Evolutionary conservation across 2,888 invertebrate species (phyloP).

Genomic region (Coelopa pilipes): DNA sequence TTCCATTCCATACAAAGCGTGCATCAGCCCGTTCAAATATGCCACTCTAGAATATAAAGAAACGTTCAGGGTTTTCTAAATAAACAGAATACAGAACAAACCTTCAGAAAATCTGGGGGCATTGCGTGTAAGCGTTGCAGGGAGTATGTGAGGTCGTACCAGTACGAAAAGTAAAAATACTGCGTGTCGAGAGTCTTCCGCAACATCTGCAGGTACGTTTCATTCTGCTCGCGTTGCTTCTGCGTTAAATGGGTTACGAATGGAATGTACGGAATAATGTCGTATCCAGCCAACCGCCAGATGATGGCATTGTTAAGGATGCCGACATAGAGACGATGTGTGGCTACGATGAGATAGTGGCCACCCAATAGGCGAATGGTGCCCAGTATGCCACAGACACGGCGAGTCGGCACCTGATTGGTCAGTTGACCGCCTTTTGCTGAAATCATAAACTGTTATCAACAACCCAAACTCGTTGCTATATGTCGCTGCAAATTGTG

Average conservation of each 20-base stretch:
- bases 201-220: slow-evolving; percentile 85
- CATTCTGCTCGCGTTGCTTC: slow-evolving; percentile 86
- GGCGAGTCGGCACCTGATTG: slow-evolving; percentile 71
- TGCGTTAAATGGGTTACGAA: slow-evolving; percentile 86
- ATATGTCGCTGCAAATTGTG: slow-evolving; percentile 4
- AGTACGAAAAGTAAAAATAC: slow-evolving; percentile 92
- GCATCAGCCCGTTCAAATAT: slow-evolving; percentile 83
- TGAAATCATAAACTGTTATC: slow-evolving; percentile 44
- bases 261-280: slow-evolving; percentile 86
- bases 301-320: slow-evolving; percentile 82
- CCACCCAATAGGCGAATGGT: slow-evolving; percentile 86
- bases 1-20: slow-evolving; percentile 94
- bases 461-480: too few species aligned
- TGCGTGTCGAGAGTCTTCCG: slow-evolving; percentile 84
- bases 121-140: slow-evolving; percentile 88
- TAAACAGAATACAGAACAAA: neutral
- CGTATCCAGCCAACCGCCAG: slow-evolving; percentile 82
- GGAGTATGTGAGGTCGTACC: slow-evolving; percentile 92
- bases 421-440: slow-evolving; percentile 74
- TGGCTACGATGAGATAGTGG: slow-evolving; percentile 88
- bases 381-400: slow-evolving; percentile 90
- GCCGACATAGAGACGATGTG: slow-evolving; percentile 82
- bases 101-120: slow-evolving; percentile 72
- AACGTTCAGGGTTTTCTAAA: slow-evolving; percentile 17
- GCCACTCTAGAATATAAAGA: slow-evolving; percentile 71